phyloP scores from a whole-genome alignment of 2,113 vertebrate species.

The Corythoichthys intestinalis region DNA sequence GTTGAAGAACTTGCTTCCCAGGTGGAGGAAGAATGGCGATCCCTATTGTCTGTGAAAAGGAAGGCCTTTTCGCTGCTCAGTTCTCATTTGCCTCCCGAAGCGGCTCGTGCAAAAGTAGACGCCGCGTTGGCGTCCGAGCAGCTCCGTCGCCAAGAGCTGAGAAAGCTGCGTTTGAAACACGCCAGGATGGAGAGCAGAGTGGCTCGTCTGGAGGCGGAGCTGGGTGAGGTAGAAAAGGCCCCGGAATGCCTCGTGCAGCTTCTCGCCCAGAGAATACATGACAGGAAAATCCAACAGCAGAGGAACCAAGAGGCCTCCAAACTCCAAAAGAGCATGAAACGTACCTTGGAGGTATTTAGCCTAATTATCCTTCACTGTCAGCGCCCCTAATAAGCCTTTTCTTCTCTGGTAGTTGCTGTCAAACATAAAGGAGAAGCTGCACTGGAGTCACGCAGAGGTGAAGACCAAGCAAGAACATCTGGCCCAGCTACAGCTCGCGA shows the following conservation, averaged over 20 bases:
- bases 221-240: constrained; percentile 60
- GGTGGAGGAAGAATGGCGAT: constrained; percentile 67
- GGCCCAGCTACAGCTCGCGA: constrained; percentile 39
- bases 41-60: constrained; percentile 61
- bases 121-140: constrained; percentile 61
- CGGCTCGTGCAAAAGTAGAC: constrained; percentile 56
- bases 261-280: constrained; percentile 75
- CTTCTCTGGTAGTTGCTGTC: constrained; percentile 57
- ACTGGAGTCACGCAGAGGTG: constrained; percentile 70
- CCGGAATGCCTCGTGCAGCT: constrained; percentile 52
- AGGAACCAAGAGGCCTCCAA: constrained; percentile 68
- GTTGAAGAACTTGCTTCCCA: background rate
- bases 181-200: constrained; percentile 72
- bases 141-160: constrained; percentile 59
- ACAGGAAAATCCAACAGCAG: constrained; percentile 60
- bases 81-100: constrained; percentile 36
- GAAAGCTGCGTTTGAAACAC: constrained; percentile 65
- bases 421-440: constrained; percentile 80
- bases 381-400: background rate
- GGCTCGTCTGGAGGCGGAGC: constrained; percentile 51
- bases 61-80: constrained; percentile 57
- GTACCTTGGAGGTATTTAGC: constrained; percentile 51
- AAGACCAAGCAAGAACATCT: constrained; percentile 56
- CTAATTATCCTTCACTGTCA: background rate
- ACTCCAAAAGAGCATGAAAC: constrained; percentile 66